Percentiles rank a stretch among this genome's conserved stretches.
These are phyloP conservation scores for Leuciscus waleckii DNA, from an alignment of 2,797 vertebrate genomes.

Conservation along the genomic window DNA sequence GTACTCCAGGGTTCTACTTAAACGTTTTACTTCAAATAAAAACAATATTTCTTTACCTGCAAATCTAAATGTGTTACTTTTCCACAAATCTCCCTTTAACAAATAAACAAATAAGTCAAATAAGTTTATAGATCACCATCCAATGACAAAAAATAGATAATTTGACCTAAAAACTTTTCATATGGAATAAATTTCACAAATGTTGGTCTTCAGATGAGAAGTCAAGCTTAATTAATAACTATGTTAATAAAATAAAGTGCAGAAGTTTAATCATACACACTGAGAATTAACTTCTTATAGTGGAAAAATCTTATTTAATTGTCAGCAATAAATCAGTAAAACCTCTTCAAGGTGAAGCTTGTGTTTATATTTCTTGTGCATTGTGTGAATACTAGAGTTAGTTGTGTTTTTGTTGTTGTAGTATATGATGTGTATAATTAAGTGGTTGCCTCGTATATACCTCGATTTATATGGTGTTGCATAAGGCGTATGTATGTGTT, in stretches of 20 bases:
- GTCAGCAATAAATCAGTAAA: neutral
- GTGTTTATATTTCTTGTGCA: neutral
- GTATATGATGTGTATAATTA: conserved; percentile 19
- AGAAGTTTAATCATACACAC: neutral
- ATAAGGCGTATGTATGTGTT: conserved; percentile 30
- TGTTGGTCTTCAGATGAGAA: neutral
- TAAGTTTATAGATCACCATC: neutral
- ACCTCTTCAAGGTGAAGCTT: neutral
- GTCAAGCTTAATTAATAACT: neutral
- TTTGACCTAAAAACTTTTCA: neutral
- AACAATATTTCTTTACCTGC: neutral
- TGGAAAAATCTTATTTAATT: neutral
- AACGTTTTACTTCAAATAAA: too few species aligned
- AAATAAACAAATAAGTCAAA: neutral
- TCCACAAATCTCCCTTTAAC: neutral
- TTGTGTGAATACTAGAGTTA: neutral
- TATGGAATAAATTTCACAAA: neutral
- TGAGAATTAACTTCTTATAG: neutral
- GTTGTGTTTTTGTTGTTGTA: neutral
- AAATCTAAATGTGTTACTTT: neutral
- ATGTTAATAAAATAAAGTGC: neutral
- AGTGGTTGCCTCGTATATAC: neutral
- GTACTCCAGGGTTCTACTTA: neutral
- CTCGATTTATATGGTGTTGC: neutral
- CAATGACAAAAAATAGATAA: neutral